These are phyloP conservation scores for Spea bombifrons DNA, from an alignment of 2,113 vertebrate genomes.

Conservation along the genomic window DNA sequence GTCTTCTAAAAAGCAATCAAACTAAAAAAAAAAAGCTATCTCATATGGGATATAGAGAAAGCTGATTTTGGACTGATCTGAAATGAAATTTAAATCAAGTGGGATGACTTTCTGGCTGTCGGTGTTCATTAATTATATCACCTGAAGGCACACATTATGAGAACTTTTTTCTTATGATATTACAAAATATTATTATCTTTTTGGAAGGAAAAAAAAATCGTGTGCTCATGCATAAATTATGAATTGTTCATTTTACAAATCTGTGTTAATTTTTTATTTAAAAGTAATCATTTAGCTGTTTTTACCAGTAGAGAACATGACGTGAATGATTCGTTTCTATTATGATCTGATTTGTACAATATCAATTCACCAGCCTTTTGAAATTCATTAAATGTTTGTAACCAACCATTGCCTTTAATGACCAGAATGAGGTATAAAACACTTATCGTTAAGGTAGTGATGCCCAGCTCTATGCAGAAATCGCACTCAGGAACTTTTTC, in stretches of 20 bases:
- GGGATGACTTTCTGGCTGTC: slow-evolving; percentile 25
- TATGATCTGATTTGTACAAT: not conserved
- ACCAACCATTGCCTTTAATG: not conserved
- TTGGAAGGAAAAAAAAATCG: not conserved
- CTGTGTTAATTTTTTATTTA: slow-evolving; percentile 5
- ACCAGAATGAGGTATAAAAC: not conserved
- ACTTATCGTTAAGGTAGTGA: not conserved
- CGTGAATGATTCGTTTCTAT: not conserved
- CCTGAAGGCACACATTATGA: slow-evolving; percentile 43
- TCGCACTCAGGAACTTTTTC: no score
- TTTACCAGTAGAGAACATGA: slow-evolving; percentile 19
- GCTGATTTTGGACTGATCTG: slow-evolving; percentile 31
- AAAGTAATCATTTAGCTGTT: slow-evolving; percentile 18
- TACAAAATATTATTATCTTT: slow-evolving; percentile 45
- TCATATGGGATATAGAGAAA: slow-evolving; percentile 30
- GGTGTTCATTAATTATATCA: slow-evolving; percentile 45
- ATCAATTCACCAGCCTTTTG: not conserved
- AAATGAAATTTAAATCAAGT: slow-evolving; percentile 47
- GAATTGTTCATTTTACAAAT: slow-evolving; percentile 36
- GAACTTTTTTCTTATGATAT: slow-evolving; percentile 40
- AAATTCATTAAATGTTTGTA: not conserved
- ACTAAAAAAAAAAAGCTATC: not conserved
- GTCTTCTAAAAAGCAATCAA: slow-evolving; percentile 4
- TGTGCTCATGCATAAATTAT: slow-evolving; percentile 37
- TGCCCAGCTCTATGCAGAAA: no score